phyloP scores from a whole-genome alignment of 1,140 invertebrate species.

The Zaprionus inermis region DNA sequence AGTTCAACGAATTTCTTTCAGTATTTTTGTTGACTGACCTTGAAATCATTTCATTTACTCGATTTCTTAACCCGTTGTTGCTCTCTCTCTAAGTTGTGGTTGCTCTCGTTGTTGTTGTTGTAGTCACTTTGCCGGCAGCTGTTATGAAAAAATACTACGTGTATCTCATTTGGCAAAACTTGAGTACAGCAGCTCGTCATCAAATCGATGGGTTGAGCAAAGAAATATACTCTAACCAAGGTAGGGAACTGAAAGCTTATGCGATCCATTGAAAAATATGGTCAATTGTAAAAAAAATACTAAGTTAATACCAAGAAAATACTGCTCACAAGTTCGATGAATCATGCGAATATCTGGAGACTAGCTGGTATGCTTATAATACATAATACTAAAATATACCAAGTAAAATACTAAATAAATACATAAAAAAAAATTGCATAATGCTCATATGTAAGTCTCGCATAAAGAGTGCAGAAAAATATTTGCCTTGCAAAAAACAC shows the following conservation, averaged over 20 bases:
- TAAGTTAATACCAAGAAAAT: neutral
- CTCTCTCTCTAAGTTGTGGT: neutral
- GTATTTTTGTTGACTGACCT: slow-evolving; percentile 53
- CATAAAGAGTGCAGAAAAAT: no score
- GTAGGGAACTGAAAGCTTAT: neutral
- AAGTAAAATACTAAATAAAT: neutral
- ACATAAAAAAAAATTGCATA: neutral
- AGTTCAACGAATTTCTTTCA: slow-evolving; percentile 71
- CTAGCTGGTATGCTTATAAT: neutral
- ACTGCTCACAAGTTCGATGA: neutral
- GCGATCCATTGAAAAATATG: neutral
- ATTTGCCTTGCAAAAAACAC: no score
- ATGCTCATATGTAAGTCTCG: no score
- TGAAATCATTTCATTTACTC: slow-evolving; percentile 60
- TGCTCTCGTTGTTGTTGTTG: slow-evolving; percentile 6
- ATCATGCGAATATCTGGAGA: no score
- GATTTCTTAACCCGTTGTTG: slow-evolving; percentile 26
- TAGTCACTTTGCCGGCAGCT: slow-evolving; percentile 28
- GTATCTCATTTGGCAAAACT: slow-evolving; percentile 29
- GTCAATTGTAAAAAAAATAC: neutral
- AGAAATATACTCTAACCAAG: slow-evolving; percentile 18
- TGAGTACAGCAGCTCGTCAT: slow-evolving; percentile 28
- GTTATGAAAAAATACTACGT: slow-evolving; percentile 34
- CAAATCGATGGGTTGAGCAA: slow-evolving; percentile 5
- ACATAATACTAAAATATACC: neutral